Evolutionary conservation across 2,113 vertebrate genomes (phyloP), one percentile per base, ranked within the genome.

Genomic region (Eudyptes chrysolophus): DNA sequence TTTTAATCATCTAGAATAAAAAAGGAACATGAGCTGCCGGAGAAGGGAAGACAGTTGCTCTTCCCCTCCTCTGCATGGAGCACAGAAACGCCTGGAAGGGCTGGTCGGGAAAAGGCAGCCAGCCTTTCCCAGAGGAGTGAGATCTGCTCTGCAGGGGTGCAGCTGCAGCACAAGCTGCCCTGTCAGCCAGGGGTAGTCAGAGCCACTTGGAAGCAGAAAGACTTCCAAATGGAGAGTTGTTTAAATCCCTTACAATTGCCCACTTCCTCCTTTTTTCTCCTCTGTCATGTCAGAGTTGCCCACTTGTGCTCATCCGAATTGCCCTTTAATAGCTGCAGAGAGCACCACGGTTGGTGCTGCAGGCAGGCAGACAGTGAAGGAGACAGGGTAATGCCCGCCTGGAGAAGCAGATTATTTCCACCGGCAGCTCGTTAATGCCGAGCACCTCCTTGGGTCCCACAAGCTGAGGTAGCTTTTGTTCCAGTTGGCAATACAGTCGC

Each of bases 1-100:
- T 90, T 94, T 93, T 95, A 94, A 85, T 96, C 65, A 36, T 79
- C 81, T 89, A 82, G 77, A 72, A 82, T 51, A 57, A 94, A 68
- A 97, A 84, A 54, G 25, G 30, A 79, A 52, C 29, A 64, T 32
- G 72, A 91, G 12, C 51, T 87, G 44, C 69, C 2, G 1, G 36
- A 32, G 48, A 38, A 75, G 38, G 9, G 26, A 40, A 62, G 22
- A 38, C 0, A 0, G 25, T 60, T 36, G 12, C 36, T 84, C 65
- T 89, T 89, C 44, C 36, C 25, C 32, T 95, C 42, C 49, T 76
- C 74, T 57, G 25, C 1, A 1, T 32, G 65, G 40, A 84, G 66
- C 58, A 86, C 46, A 81, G 51, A 78, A 81, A 89, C 2, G 32
- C 46, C 55, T 90, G 87, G 55, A 91, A 91, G 48, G 46, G 17